Evolutionary conservation across 2,113 vertebrate species (phyloP).

Genomic region (Plecturocebus donacophilus): DNA sequence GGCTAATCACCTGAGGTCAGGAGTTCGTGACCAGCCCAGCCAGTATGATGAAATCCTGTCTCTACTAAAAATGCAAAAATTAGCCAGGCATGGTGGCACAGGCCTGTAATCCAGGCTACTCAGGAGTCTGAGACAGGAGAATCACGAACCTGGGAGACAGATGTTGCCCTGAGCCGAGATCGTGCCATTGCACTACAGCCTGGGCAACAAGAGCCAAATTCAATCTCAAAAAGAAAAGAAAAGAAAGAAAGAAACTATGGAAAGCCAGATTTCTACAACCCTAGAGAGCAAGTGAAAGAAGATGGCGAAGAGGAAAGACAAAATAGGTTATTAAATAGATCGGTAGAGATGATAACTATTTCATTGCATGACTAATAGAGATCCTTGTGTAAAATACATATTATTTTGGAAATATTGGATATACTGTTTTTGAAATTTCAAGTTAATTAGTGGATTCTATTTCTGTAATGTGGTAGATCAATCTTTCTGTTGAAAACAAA

Average conservation of each 20-base stretch:
- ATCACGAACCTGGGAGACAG: too few species aligned
- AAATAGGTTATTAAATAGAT: not conserved
- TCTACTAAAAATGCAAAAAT: too few species aligned
- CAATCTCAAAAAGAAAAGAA: not conserved
- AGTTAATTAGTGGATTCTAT: not conserved
- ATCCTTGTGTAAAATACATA: not conserved
- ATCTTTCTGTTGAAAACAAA: not conserved
- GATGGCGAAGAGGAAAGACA: not conserved
- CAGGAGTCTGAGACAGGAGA: too few species aligned
- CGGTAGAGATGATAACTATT: not conserved
- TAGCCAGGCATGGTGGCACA: too few species aligned
- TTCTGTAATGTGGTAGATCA: not conserved
- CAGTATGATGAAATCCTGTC: too few species aligned
- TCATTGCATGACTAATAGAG: not conserved
- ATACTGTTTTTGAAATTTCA: not conserved
- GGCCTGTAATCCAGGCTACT: too few species aligned
- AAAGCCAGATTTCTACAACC: not conserved
- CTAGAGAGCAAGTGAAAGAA: not conserved
- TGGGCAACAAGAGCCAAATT: too few species aligned
- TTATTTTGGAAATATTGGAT: too few species aligned
- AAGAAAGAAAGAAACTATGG: not conserved
- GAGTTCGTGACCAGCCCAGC: too few species aligned
- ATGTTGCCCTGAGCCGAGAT: too few species aligned
- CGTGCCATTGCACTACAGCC: too few species aligned
- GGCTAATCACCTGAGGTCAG: too few species aligned